These are phyloP conservation scores for Phyllotis vaccarum DNA, from an alignment of 2,797 vertebrate species.

Conservation along the genomic window DNA sequence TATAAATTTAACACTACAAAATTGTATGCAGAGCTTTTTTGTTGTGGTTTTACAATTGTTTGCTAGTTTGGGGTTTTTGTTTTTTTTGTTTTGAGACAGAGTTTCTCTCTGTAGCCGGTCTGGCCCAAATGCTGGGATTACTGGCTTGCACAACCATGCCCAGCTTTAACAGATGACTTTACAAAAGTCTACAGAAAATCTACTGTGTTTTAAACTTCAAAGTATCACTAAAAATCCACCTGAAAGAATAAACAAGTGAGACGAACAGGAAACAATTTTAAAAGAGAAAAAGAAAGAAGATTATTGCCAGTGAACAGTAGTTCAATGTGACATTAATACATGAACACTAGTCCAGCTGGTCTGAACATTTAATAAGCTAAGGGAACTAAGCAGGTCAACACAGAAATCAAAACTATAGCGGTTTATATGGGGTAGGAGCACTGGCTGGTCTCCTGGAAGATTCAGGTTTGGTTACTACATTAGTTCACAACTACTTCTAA, in stretches of 20 bases:
- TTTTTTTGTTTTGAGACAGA: background rate
- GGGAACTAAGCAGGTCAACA: background rate
- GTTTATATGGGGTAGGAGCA: background rate
- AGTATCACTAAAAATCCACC: constrained; percentile 5
- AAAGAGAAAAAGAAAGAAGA: constrained; percentile 53
- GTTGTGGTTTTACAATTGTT: background rate
- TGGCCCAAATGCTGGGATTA: background rate
- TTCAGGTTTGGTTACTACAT: background rate
- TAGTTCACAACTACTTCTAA: background rate
- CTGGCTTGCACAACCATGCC: background rate
- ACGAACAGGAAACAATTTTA: constrained; percentile 33
- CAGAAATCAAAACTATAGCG: background rate
- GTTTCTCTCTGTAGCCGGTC: background rate
- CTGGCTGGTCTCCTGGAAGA: background rate
- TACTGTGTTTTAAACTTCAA: constrained; percentile 28
- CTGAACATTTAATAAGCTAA: constrained; percentile 5
- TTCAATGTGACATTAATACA: background rate
- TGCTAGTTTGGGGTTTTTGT: background rate
- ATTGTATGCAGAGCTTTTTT: background rate
- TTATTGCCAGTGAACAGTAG: background rate
- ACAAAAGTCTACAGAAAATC: constrained; percentile 40
- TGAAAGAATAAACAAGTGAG: constrained; percentile 48
- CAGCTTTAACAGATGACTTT: background rate
- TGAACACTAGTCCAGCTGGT: background rate
- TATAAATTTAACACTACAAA: background rate